phyloP scores from a whole-genome alignment of 2,888 invertebrate species.

The Quadriops clusia region DNA sequence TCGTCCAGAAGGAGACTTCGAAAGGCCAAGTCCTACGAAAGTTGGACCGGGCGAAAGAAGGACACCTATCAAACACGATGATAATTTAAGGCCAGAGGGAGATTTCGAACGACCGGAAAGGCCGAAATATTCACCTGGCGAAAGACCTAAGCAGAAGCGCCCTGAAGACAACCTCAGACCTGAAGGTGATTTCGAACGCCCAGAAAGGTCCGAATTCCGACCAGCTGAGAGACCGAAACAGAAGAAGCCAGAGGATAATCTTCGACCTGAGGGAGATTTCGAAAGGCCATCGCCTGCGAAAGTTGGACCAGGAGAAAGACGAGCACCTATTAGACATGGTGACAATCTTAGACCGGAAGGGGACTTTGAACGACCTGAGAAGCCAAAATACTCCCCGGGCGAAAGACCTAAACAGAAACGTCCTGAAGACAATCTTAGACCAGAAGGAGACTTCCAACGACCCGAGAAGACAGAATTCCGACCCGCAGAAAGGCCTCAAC shows the following conservation, averaged over 20 bases:
- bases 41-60: constrained; percentile 38
- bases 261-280: constrained; percentile 40
- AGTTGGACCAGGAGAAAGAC: constrained; percentile 35
- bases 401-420: constrained; percentile 35
- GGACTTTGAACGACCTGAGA: constrained; percentile 39
- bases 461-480: constrained; percentile 33
- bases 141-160: constrained; percentile 35
- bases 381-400: constrained; percentile 37
- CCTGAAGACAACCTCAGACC: constrained; percentile 44
- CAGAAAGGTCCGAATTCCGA: constrained; percentile 28
- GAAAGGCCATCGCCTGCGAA: constrained; percentile 37
- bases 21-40: constrained; percentile 30
- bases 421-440: constrained; percentile 47
- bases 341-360: constrained; percentile 38
- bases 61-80: constrained; percentile 33
- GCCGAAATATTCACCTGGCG: constrained; percentile 35
- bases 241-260: constrained; percentile 36
- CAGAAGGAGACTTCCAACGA: constrained; percentile 43
- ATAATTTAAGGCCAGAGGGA: constrained; percentile 51
- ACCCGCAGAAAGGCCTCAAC: constrained; percentile 29
- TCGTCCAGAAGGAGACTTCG: constrained; percentile 45
- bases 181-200: constrained; percentile 38
- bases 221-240: constrained; percentile 36
- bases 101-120: constrained; percentile 39
- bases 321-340: constrained; percentile 34